Evolutionary conservation across 2,797 vertebrate genomes (phyloP), one percentile per base, ranked within the genome.

Genomic region (Telmatherina bonti): DNA sequence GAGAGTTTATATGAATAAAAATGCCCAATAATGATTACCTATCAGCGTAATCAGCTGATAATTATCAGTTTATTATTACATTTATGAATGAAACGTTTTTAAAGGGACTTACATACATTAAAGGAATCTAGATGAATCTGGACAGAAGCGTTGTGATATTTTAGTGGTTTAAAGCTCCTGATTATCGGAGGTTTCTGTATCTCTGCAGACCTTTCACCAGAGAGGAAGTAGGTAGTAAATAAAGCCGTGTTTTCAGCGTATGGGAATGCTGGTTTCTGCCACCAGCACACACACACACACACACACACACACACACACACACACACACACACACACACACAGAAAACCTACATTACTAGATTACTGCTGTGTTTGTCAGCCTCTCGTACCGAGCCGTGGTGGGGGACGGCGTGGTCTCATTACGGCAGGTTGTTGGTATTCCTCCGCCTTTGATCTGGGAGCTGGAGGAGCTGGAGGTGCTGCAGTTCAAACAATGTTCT

Each of bases 391-490:
- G 64, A 70, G 78, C 49, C 79, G 86, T 80, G 80, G 75, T 84
- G 65, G 67, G 80, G 61, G 66, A n/a, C 12, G 18, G n/a, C 7
- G 78, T 76, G 86, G 83, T 90, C 89, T 91, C 86, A 90, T 92
- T 92, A 85, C 84, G 78, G 87, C 87, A 88, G 90, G 79, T 84
- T 92, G 89, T 90, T 92, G 88, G 90, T 91, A 89, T 91, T 91
- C 77, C 84, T 76, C 55, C 75, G 74, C 80, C 89, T 92, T 92
- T 92, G 89, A 92, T 89, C 33, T 85, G 67, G 68, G 72, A 81
- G 86, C 90, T 90, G 79, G 88, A 78, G 89, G 88, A 82, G 85
- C 83, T 83, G 79, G 86, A 55, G 78, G 79, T 85, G 76, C 82
- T 79, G 81, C 58, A 89, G 88, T 87, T 89, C 84, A 92, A 91